Conservation (phyloP, 2,888 invertebrate species). For the Cremastobaeus sp. region DNA sequence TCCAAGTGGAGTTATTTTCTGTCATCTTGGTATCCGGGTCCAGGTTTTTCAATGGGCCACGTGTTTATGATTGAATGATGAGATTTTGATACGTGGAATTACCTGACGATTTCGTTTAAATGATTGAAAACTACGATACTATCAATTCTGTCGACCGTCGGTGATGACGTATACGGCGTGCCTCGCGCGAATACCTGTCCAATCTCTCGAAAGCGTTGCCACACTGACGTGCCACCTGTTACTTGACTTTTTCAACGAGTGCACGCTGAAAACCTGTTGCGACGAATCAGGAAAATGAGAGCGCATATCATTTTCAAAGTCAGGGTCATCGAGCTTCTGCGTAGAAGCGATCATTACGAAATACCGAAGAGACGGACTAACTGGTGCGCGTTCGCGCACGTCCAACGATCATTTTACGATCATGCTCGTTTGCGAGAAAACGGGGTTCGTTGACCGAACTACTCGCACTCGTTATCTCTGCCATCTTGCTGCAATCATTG, state of each 20-base stretch:
- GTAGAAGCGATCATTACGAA: constrained; percentile 52
- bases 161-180: constrained; percentile 22
- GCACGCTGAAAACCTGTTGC: constrained; percentile 48
- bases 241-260: constrained; percentile 40
- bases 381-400: constrained; percentile 42
- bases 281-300: constrained; percentile 60
- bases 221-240: constrained; percentile 49
- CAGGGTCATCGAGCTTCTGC: constrained; percentile 60
- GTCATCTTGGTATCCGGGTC: too few species aligned
- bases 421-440: constrained; percentile 54
- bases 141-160: constrained; percentile 14
- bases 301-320: constrained; percentile 64
- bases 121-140: too few species aligned
- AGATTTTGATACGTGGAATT: too few species aligned
- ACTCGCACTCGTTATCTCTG: constrained; percentile 46
- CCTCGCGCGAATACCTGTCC: constrained; percentile 26
- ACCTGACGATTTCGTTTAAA: too few species aligned
- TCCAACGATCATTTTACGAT: constrained; percentile 54
- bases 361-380: constrained; percentile 47
- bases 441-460: constrained; percentile 49
- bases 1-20: too few species aligned
- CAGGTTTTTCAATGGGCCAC: too few species aligned
- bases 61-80: too few species aligned
- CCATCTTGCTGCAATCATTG: constrained; percentile 44
- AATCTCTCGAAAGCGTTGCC: constrained; percentile 29